A percentile compares a stretch with the other conserved stretches of the same genome.
These are phyloP conservation scores for Molorchus minor DNA, from an alignment of 2,888 invertebrate species.

Conservation along the genomic window DNA sequence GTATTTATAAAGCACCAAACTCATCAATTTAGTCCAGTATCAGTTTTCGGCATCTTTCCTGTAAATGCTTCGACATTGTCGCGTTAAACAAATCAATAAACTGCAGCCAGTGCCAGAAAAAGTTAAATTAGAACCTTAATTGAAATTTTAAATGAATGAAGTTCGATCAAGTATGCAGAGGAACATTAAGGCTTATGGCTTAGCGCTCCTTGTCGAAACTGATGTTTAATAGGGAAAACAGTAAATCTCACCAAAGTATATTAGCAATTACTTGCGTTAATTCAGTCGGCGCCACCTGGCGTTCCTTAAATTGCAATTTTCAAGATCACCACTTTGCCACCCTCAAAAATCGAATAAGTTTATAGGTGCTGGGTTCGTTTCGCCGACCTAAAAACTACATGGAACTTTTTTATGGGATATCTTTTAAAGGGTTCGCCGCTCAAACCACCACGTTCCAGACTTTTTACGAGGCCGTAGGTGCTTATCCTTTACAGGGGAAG, in stretches of 20 bases:
- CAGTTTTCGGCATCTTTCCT: too few relatives aligned
- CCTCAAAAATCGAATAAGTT: slow-evolving; percentile 41
- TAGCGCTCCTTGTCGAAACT: slow-evolving; percentile 55
- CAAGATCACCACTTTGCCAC: slow-evolving; percentile 47
- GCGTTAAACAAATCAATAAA: background rate
- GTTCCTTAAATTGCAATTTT: slow-evolving; percentile 57
- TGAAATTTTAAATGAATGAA: slow-evolving; percentile 57
- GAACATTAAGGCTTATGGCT: slow-evolving; percentile 29
- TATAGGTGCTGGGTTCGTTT: slow-evolving; percentile 6
- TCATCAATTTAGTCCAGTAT: too few relatives aligned
- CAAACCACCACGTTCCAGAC: background rate
- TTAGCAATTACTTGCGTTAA: slow-evolving; percentile 63
- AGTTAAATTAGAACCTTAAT: slow-evolving; percentile 56
- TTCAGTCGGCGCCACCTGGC: slow-evolving; percentile 61
- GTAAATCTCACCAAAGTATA: slow-evolving; percentile 61
- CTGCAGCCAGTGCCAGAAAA: slow-evolving; percentile 32
- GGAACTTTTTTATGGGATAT: background rate
- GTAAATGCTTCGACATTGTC: too few relatives aligned
- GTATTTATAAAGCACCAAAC: too few relatives aligned
- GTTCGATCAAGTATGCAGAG: slow-evolving; percentile 54
- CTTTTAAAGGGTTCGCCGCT: background rate
- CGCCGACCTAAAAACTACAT: slow-evolving; percentile 3
- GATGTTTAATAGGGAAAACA: slow-evolving; percentile 58
- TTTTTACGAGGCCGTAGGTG: background rate
- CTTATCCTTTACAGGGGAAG: background rate